Base-by-base conservation (phyloP, 2,113 vertebrate genomes). In the Semicossyphus pulcher region DNA sequence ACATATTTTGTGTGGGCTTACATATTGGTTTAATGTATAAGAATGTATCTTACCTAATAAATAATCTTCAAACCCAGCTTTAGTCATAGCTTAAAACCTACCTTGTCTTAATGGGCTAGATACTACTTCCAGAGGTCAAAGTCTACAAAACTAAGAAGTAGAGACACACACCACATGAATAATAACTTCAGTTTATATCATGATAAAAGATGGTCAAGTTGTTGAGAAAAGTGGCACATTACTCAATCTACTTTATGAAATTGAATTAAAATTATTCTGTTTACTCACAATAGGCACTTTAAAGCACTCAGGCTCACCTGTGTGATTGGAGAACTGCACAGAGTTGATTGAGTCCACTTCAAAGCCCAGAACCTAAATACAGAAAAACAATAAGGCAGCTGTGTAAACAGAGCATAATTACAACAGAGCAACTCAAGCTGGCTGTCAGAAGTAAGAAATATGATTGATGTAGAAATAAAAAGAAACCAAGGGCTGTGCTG, bases 321-420 rank as follows among this genome's bases (percentile, higher is more conserved):
- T 99, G 85, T 99, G 98, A 91, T 99, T 99, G 86, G 97, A 99
- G 93, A 99, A 99, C 92, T 99, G 98, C 76, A 99, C 98, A 0
- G 98, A 98, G 90, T 99, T 99, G 89, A 99, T 95, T 0, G 96
- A 95, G 69, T 99, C 97, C 18, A 99, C 95, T 92, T 99, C 97
- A 88, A 99, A 98, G 23, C 97, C 97, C 93, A 99, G 91, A 51
- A 99, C 96, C 97, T 99, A 93, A 23, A 85, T 69, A 62, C 51
- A 49, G 23, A 78, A 37, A 45, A 59, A 0, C 5, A 56, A 56
- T 0, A 4, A 61, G 20, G 31, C 34, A 80, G 60, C 37, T 44
- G 59, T 72, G 53, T 23, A 69, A 65, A 62, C 7, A 73, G 5
- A 52, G 14, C 70, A 80, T 36, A 63, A 76, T 36, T 12, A 65